Percentiles rank a stretch among this genome's conserved stretches.
phyloP scores from a whole-genome alignment of 2,797 vertebrate species.

The Gadopsis bispinosus region DNA sequence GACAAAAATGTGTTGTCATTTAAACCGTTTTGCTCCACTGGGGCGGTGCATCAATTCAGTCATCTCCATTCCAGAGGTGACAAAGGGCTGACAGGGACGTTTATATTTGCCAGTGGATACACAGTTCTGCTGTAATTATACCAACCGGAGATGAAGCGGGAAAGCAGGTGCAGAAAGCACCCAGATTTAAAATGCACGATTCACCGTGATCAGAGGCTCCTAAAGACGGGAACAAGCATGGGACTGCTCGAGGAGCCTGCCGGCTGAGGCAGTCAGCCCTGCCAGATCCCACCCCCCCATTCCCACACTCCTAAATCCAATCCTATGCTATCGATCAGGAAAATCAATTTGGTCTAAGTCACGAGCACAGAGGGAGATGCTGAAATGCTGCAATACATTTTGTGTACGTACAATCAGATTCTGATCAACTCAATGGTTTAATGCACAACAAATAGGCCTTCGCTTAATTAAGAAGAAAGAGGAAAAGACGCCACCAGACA shows the following conservation, averaged over 20 bases:
- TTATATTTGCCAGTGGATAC: conserved; percentile 68
- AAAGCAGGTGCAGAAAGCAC: conserved; percentile 28
- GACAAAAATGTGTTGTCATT: conserved; percentile 81
- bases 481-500: conserved; percentile 17
- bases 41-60: conserved; percentile 73
- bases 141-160: conserved; percentile 40
- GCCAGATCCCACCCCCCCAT: conserved; percentile 23
- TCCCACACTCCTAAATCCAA: conserved; percentile 73
- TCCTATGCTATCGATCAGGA: conserved; percentile 79
- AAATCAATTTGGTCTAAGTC: conserved; percentile 82
- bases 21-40: conserved; percentile 77
- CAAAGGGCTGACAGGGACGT: conserved; percentile 74
- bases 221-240: conserved; percentile 9
- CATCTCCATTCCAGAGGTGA: conserved; percentile 73
- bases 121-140: conserved; percentile 46
- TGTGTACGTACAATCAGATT: conserved; percentile 54
- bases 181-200: conserved; percentile 29
- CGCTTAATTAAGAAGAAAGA: conserved; percentile 61
- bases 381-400: conserved; percentile 72
- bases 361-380: conserved; percentile 67
- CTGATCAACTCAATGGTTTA: conserved; percentile 47
- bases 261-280: conserved; percentile 30
- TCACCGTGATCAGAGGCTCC: conserved; percentile 11
- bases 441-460: conserved; percentile 43
- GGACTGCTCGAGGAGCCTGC: conserved; percentile 18